Base-by-base conservation (phyloP, 2,888 invertebrate species). In the Ophion obscuratus region DNA sequence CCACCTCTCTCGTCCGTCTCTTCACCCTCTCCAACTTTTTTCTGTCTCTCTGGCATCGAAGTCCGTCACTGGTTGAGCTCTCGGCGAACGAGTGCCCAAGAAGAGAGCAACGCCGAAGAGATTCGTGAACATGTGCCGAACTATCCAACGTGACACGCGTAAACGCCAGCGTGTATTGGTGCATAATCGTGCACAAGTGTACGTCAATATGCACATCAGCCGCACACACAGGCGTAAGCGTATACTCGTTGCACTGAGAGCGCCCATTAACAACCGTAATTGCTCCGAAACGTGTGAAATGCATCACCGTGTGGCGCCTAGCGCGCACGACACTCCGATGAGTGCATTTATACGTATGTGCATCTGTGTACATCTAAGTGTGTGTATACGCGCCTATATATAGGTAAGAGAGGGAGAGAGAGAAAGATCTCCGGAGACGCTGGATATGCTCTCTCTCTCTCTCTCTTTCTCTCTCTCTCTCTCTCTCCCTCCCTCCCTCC, bases 181-280 rank as follows among this genome's bases (percentile, higher is more conserved):
- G 31, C 66, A 57, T 64, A 27, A 53, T n/a, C 14, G 53, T 24
- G 73, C 68, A 36, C 20, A 66, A n/a, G 61, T 27, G 9, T 24
- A 20, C 61, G 20, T 11, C 14, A 1, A 14, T 17, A 17, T 17
- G 14, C 14, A 5, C 53, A 17, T 17, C 53, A 53, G 17, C 53
- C 53, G 17, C 17, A 53, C 53, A 10, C 20, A 10, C n/a, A 57
- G 27, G 36, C 27, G 31, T 57, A 36, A 17, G 14, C 31, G 24
- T 62, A 75, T 81, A 66, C n/a, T 36, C 78, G 64, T 24, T 66
- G 80, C 68, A 74, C 74, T 61, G 81, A 84, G 81, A 80, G 81
- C 81, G 85, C 90, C 92, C 92, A 93, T 92, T 92, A 93, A 92
- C 91, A 91, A 90, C 87, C 89, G 91, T 92, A 93, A 93, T 92